Evolutionary conservation across 2,797 vertebrate genomes (phyloP).

Genomic region (Hydrolagus colliei): DNA sequence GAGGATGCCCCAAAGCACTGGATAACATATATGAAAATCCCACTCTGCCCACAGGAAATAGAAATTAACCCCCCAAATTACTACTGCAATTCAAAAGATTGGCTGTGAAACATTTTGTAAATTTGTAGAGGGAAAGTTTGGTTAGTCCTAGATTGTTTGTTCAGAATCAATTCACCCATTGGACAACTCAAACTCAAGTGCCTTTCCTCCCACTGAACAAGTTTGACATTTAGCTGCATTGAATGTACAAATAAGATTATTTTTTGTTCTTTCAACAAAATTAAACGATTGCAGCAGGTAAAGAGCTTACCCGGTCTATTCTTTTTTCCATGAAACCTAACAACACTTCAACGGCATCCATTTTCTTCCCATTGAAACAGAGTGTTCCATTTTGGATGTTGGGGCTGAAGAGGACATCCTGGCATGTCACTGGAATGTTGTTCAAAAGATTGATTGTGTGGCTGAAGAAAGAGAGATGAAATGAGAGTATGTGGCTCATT

Average conservation of each 20-base stretch:
- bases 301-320: slow-evolving; percentile 81
- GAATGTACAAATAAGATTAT: background rate
- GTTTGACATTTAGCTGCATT: background rate
- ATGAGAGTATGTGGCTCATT: background rate
- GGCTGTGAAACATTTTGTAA: no score
- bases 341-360: slow-evolving; percentile 75
- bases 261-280: background rate
- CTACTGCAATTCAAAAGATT: no score
- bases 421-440: slow-evolving; percentile 84
- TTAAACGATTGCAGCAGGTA: background rate
- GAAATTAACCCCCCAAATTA: no score
- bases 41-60: no score
- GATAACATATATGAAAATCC: no score
- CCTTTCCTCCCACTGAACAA: background rate
- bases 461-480: slow-evolving; percentile 50
- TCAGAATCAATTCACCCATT: background rate
- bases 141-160: no score
- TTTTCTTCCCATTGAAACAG: slow-evolving; percentile 79
- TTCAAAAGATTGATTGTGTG: slow-evolving; percentile 93
- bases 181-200: background rate
- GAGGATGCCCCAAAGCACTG: no score
- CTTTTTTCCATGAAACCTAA: slow-evolving; percentile 94
- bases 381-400: slow-evolving; percentile 69
- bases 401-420: slow-evolving; percentile 81
- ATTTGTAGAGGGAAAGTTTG: no score